phyloP scores from a whole-genome alignment of 1,140 invertebrate species.

The Parasteatoda tepidariorum region DNA sequence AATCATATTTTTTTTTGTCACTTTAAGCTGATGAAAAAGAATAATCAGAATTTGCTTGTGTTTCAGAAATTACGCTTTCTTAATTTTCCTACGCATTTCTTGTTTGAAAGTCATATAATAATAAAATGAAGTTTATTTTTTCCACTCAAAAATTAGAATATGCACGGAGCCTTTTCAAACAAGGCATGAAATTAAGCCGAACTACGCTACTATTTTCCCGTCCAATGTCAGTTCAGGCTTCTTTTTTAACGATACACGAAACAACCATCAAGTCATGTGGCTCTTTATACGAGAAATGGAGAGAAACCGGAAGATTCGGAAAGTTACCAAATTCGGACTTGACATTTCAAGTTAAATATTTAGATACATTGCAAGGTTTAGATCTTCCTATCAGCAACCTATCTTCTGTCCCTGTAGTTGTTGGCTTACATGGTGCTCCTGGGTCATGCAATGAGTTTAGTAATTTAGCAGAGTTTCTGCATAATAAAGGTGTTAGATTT shows the following conservation, averaged over 20 bases:
- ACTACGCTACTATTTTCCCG: no score
- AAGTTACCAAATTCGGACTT: conserved; percentile 36
- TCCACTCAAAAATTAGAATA: no score
- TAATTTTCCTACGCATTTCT: no score
- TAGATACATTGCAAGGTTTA: conserved; percentile 26
- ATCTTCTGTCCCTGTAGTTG: not conserved
- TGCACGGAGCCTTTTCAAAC: no score
- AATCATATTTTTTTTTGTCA: no score
- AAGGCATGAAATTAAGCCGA: no score
- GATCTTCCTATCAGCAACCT: not conserved
- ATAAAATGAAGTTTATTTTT: no score
- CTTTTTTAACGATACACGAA: not conserved
- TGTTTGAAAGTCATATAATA: no score
- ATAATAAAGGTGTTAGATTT: conserved; percentile 36
- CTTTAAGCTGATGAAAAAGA: no score
- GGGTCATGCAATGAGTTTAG: conserved; percentile 60
- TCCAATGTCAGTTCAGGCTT: no score
- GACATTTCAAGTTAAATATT: conserved; percentile 51
- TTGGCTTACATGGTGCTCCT: conserved; percentile 62
- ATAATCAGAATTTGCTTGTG: no score
- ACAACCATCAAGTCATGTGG: conserved; percentile 58
- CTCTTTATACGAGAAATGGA: conserved; percentile 58
- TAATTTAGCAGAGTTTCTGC: conserved; percentile 45
- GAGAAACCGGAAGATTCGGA: conserved; percentile 25
- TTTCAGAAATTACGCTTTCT: no score